Base-by-base conservation (phyloP, 2,888 invertebrate species). In the Nephrotoma guestfalica region DNA sequence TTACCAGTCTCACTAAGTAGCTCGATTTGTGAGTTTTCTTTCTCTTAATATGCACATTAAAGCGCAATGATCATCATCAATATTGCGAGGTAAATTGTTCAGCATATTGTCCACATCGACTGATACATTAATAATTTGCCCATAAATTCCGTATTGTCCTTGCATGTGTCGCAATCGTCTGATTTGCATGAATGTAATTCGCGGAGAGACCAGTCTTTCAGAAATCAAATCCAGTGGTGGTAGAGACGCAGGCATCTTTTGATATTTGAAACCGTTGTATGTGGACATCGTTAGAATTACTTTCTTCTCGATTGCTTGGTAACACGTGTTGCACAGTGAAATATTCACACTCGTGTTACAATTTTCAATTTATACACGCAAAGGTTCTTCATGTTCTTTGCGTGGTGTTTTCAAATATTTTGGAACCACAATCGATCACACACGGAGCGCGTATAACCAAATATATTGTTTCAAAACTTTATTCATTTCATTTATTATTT, bases 121-220 rank as follows among this genome's bases (percentile, higher is more conserved):
- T 87, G 90, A 90, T 2, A 91, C 90, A 88, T 91, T 91, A 11
- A 91, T 91, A 86, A 91, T 89, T n/a, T n/a, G n/a, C n/a, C n/a
- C n/a, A n/a, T n/a, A n/a, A n/a, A n/a, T n/a, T n/a, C n/a, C n/a
- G n/a, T n/a, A n/a, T n/a, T n/a, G n/a, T n/a, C n/a, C n/a, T 89
- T 91, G 90, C 0, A 6, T 13, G 11, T 57, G 11, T 6, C 57
- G 57, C 57, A 57, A 11, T 13, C 57, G 57, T 13, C 57, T 57
- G 13, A 57, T 57, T 57, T 57, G 57, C 57, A 57, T 57, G 11
- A 57, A n/a, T n/a, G n/a, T n/a, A n/a, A n/a, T n/a, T n/a, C n/a
- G n/a, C n/a, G n/a, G n/a, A n/a, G n/a, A n/a, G n/a, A 57, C 11
- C 13, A 6, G 57, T 6, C 11, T 57, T 57, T 57, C 57, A 57